A percentile compares a stretch with the other conserved stretches of the same genome.
phyloP scores from a whole-genome alignment of 2,113 vertebrate genomes.

The Neoarius graeffei region DNA sequence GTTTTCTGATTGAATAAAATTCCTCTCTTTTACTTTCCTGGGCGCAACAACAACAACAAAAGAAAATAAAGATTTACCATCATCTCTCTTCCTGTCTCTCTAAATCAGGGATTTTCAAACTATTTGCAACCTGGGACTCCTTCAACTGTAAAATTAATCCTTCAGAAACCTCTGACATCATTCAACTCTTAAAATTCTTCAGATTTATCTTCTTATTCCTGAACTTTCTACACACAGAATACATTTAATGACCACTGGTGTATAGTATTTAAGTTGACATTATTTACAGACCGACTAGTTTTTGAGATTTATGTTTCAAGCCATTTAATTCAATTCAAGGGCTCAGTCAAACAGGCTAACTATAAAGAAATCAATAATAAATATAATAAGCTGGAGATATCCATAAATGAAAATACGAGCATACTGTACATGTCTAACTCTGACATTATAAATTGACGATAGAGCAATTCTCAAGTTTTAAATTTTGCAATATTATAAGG shows the following conservation, averaged over 20 bases:
- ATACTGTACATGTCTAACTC: not conserved
- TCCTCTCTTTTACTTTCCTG: not conserved
- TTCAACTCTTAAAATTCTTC: not conserved
- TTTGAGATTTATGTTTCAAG: not conserved
- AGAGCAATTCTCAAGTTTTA: slow-evolving; percentile 26
- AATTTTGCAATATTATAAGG: slow-evolving; percentile 3
- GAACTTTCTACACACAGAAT: not conserved
- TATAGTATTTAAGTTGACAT: not conserved
- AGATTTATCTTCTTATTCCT: not conserved
- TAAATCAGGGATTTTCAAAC: not conserved
- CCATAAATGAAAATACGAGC: not conserved
- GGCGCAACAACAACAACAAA: not conserved
- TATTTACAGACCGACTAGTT: not conserved
- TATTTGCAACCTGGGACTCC: not conserved
- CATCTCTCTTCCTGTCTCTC: not conserved
- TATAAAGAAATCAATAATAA: not conserved
- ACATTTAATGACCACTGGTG: not conserved
- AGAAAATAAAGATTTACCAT: not conserved
- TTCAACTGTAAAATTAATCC: not conserved
- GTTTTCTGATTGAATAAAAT: not conserved
- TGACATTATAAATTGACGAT: not conserved
- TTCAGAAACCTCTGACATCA: not conserved
- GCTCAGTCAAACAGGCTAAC: not conserved
- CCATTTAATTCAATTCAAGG: not conserved
- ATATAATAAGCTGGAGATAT: not conserved